Conservation (phyloP, 2,113 vertebrate genomes). For the Syrmaticus mikado region DNA sequence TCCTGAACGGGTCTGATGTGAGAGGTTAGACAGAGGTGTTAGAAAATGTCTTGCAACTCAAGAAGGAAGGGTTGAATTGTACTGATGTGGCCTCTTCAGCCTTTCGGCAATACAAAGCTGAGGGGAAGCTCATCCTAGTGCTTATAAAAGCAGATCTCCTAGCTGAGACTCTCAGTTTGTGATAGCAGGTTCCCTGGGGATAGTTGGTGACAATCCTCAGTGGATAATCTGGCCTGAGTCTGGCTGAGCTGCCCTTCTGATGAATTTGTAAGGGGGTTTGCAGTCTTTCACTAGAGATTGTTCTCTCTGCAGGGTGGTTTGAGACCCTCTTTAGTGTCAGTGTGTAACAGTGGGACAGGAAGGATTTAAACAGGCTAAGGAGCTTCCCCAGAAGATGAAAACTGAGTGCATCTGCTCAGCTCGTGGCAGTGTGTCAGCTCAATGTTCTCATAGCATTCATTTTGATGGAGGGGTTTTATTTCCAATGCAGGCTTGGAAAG, state of each 20-base stretch:
- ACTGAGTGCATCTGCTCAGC: rapidly evolving
- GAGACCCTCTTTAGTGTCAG: background rate
- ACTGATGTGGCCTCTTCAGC: background rate
- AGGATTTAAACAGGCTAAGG: background rate
- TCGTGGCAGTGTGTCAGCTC: rapidly evolving
- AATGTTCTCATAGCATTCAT: background rate
- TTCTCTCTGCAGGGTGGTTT: background rate
- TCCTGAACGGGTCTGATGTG: background rate
- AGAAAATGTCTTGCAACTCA: background rate
- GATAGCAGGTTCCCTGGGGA: background rate
- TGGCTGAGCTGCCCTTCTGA: background rate
- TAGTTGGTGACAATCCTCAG: background rate
- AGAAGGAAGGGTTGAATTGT: background rate
- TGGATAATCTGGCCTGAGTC: background rate
- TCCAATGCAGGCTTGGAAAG: background rate
- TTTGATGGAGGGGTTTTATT: background rate
- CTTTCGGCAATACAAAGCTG: background rate
- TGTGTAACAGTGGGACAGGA: background rate
- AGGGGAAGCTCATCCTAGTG: conserved; percentile 8
- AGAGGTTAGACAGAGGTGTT: background rate
- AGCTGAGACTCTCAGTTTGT: background rate
- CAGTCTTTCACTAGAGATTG: background rate
- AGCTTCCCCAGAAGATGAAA: background rate
- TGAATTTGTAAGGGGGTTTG: conserved; percentile 3
- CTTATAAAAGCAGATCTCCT: background rate